Evolutionary conservation across 2,888 invertebrate genomes (phyloP).

Genomic region (Nomada fabriciana): DNA sequence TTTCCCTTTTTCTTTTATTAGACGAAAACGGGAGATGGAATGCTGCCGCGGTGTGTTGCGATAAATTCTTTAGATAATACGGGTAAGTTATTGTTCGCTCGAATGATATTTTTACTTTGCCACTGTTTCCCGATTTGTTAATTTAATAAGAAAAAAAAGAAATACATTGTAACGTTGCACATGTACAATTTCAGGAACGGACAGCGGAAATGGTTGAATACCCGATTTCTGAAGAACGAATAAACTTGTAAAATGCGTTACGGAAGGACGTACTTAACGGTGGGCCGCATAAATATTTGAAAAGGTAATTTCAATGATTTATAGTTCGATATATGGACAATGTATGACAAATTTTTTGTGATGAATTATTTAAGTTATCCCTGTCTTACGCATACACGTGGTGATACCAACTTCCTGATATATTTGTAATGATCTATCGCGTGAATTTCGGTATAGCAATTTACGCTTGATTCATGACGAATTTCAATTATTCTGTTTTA

Average conservation of each 20-base stretch:
- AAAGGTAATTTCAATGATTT: slow-evolving; percentile 21
- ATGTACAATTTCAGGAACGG: slow-evolving; percentile 11
- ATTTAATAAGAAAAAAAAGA: not conserved
- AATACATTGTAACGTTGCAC: not conserved
- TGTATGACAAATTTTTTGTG: slow-evolving; percentile 1
- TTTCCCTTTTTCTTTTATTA: not conserved
- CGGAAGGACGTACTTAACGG: not conserved
- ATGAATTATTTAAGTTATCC: slow-evolving; percentile 81
- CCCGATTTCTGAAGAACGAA: not conserved
- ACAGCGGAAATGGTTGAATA: slow-evolving; percentile 23
- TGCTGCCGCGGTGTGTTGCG: not conserved
- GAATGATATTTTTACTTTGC: not conserved
- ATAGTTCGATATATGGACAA: no score
- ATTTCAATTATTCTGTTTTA: slow-evolving; percentile 5
- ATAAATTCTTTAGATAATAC: not conserved
- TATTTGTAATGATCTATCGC: not conserved
- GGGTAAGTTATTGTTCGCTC: slow-evolving; percentile 12
- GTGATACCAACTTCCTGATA: slow-evolving; percentile 76
- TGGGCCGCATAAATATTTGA: not conserved
- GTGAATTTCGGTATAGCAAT: not conserved
- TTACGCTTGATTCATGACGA: not conserved
- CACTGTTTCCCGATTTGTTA: not conserved
- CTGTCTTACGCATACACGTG: slow-evolving; percentile 79
- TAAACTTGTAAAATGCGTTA: not conserved
- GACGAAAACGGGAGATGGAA: not conserved